Percentiles rank a stretch among this genome's conserved stretches.
Conservation (phyloP, 2,113 vertebrate genomes). For the Ursus arctos region DNA sequence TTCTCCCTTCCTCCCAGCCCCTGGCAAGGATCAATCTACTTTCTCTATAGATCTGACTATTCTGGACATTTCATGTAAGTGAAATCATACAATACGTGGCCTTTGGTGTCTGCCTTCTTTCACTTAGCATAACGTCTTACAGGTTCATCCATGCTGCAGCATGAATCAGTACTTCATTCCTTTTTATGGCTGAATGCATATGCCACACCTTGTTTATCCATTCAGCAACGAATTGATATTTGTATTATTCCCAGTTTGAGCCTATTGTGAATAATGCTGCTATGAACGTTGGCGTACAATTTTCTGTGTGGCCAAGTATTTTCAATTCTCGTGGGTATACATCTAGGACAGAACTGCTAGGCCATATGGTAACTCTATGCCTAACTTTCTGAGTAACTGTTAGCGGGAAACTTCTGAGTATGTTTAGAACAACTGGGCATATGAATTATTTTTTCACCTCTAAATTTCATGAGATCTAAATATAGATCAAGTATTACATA, state of each 20-base stretch:
- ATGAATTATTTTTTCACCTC: background rate
- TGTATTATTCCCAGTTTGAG: background rate
- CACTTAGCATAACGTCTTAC: background rate
- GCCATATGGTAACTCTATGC: background rate
- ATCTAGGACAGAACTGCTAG: background rate
- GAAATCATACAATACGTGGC: background rate
- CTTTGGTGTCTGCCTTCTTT: background rate
- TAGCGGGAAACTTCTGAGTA: background rate
- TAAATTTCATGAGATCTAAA: slow-evolving; percentile 43
- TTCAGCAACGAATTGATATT: background rate
- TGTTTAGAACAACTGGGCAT: background rate
- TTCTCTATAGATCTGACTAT: background rate
- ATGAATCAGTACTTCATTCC: background rate
- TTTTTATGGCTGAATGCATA: background rate
- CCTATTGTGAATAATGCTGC: background rate
- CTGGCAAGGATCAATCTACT: background rate
- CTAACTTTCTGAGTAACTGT: background rate
- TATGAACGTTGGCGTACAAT: background rate
- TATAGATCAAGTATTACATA: background rate
- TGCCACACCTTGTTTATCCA: background rate
- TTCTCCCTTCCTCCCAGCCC: background rate
- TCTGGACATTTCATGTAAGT: background rate
- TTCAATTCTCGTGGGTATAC: background rate
- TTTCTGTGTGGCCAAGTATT: background rate
- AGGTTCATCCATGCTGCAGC: background rate